Conservation (phyloP, 2,888 invertebrate genomes). For the Octonoba sinensis region DNA sequence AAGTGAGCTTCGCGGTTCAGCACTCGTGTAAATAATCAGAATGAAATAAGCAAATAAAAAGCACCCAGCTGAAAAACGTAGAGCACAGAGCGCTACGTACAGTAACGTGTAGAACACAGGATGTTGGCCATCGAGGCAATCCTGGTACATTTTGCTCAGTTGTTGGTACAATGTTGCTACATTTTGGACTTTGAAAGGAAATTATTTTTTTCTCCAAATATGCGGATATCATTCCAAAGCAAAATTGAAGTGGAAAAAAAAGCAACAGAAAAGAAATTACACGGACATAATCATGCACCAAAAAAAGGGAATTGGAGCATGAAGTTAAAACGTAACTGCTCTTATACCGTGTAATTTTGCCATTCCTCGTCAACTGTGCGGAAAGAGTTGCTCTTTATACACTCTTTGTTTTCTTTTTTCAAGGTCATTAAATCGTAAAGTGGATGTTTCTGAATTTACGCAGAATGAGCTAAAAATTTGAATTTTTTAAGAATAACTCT, state of each 20-base stretch:
- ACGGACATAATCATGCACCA: slow-evolving; percentile 9
- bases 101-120: no score
- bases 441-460: no score
- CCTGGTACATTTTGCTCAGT: no score
- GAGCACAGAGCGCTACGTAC: neutral
- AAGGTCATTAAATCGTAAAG: no score
- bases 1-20: slow-evolving; percentile 23
- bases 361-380: neutral
- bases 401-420: neutral
- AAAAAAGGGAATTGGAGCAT: slow-evolving; percentile 17
- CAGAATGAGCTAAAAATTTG: no score
- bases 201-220: neutral
- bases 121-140: no score
- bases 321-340: slow-evolving; percentile 11
- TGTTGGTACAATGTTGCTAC: no score
- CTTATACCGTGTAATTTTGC: neutral
- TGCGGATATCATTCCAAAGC: neutral
- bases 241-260: neutral
- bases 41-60: slow-evolving; percentile 21
- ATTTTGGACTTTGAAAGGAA: neutral
- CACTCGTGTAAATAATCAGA: slow-evolving; percentile 14
- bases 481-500: no score
- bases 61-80: slow-evolving; percentile 10
- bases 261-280: neutral
- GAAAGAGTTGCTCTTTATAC: slow-evolving; percentile 4